Evolutionary conservation across 2,113 vertebrate genomes (phyloP), one percentile per base, ranked within the genome.

Genomic region (Mohoua ochrocephala): DNA sequence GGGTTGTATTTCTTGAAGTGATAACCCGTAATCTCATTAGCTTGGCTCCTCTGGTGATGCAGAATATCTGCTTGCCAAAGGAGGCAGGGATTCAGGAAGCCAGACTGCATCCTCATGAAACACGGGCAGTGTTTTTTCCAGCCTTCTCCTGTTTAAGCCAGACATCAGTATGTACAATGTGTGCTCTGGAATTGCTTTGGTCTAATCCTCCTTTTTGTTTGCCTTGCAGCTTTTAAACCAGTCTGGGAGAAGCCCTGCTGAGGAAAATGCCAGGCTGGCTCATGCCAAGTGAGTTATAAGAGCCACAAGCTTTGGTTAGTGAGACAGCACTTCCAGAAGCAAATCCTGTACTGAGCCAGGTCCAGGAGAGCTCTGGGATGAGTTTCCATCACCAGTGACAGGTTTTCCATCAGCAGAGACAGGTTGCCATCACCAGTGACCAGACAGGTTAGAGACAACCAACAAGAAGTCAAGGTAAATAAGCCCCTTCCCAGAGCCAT

Each of bases 201-300:
- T 16, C 73, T 94, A 96, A 95, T 96, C 95, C 73, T 74, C 67
- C 24, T 57, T 83, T 92, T 81, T 87, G 31, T 82, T 83, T 86
- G 65, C 47, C 68, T 78, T 92, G n/a, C 86, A 71, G 89, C 53
- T 92, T 87, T 70, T 45, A 60, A 90, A 87, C 49, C 21, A 73
- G 31, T 1, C 59, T 22, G 50, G 80, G 71, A 57, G 39, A 15
- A 80, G 44, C 28, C 39, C 68, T 35, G 20, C 13, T 17, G 67
- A 57, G 49, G 70, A 79, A 67, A 91, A 53, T 7, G 33, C 83
- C 84, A 91, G 69, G 67, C 39, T 83, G 78, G 27, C 30, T 81
- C 24, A 3, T 50, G 68, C 53, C 19, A n/a, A 87, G 59, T 9
- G 37, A 44, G 45, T 54, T 67, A 5, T 4, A 70, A 35, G 63